Base-by-base conservation (phyloP, 2,888 invertebrate genomes). In the Vesta saturnalis region DNA sequence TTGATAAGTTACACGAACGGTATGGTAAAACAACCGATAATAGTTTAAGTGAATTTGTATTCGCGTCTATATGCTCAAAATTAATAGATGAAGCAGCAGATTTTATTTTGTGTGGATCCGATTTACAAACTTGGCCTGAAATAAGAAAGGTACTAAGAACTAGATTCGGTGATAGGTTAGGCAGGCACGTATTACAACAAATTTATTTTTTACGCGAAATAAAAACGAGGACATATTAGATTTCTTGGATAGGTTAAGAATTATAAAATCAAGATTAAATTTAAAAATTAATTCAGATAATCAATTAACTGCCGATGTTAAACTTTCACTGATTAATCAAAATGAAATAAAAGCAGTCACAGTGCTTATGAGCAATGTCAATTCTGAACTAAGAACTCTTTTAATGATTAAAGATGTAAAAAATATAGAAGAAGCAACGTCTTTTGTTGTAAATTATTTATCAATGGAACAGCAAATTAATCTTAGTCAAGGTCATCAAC, bases 11-110 rank as follows among this genome's bases (percentile, higher is more conserved):
- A n/a, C 23, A 18, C 12, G 19, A 62, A 3, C 22, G 1, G 2
- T 61, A 54, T 16, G 61, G 61, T 21, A 35, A 1, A 16, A 61
- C 61, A 6, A 43, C 39, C 2, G 61, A 61, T 54, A 52, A 61
- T 55, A 52, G 15, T 19, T 35, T 61, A 52, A 61, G 18, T 39
- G 15, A 60, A 6, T 60, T 60, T 23, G 47, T 22, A 39, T 52
- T 8, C n/a, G n/a, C 19, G 15, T 10, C n/a, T 4, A 39, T 57
- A 6, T 8, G 57, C 5, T 15, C 57, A 30, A 57, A 57, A 57
- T 10, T 57, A 16, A 23, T 5, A 18, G 22, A 22, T 19, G 47
- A 47, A 3, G 60, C 16, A 4, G 8, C 14, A n/a, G 19, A 60
- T 16, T 23, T 14, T 22, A 19, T 60, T 18, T 15, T 57, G 47